phyloP scores from a whole-genome alignment of 2,888 invertebrate species.

The Eucriotettix oculatus region DNA sequence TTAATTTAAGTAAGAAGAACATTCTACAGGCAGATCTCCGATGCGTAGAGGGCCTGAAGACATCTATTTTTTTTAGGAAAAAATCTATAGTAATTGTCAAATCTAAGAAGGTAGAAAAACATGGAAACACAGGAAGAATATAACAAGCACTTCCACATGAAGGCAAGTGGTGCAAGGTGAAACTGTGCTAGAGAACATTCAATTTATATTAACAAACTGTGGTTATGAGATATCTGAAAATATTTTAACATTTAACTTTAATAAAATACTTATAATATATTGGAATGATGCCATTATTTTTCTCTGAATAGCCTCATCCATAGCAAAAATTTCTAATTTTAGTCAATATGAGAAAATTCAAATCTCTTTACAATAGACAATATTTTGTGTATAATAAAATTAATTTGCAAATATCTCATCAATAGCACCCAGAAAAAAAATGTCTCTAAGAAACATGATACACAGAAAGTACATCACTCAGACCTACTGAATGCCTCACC shows the following conservation, averaged over 20 bases:
- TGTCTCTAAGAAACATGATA: background rate
- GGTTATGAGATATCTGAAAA: background rate
- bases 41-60: background rate
- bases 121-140: background rate
- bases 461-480: constrained; percentile 3
- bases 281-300: too few relatives aligned
- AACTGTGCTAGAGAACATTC: background rate
- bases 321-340: too few relatives aligned
- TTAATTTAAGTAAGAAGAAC: background rate
- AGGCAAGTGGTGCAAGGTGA: background rate
- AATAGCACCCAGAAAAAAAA: constrained; percentile 1
- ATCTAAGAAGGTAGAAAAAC: too few relatives aligned
- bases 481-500: constrained; percentile 15
- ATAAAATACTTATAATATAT: too few relatives aligned
- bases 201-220: background rate
- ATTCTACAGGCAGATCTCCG: background rate
- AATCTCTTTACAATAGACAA: too few relatives aligned
- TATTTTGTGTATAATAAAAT: too few relatives aligned
- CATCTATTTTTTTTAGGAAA: too few relatives aligned
- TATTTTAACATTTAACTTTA: too few relatives aligned
- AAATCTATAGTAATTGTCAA: too few relatives aligned
- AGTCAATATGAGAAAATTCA: too few relatives aligned
- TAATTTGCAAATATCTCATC: background rate
- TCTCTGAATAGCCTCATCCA: too few relatives aligned
- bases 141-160: background rate